Percentiles rank a stretch among this genome's conserved stretches.
Evolutionary conservation across 2,113 vertebrate genomes (phyloP).

Genomic region (Protomyctophum bolini): DNA sequence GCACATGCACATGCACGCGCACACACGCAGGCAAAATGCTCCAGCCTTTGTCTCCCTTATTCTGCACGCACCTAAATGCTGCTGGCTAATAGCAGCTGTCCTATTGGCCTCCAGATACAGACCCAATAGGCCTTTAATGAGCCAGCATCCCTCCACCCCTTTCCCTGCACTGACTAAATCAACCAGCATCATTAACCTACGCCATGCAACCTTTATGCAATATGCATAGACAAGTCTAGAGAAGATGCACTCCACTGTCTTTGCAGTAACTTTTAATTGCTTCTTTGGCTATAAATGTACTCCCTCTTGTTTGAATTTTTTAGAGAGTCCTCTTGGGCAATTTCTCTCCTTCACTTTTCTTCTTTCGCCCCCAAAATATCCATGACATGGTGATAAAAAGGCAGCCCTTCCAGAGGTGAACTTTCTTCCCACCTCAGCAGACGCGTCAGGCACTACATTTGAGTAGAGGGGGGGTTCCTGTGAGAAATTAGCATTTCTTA

Average conservation of each 20-base stretch:
- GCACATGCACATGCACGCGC: background rate
- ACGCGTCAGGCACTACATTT: constrained; percentile 50
- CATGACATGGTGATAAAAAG: constrained; percentile 27
- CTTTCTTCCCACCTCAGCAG: constrained; percentile 41
- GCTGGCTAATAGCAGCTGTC: constrained; percentile 51
- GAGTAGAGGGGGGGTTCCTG: constrained; percentile 4
- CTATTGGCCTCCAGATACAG: constrained; percentile 62
- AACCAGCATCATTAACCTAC: constrained; percentile 71
- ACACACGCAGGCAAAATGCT: background rate
- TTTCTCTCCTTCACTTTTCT: constrained; percentile 46
- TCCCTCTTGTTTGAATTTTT: constrained; percentile 47
- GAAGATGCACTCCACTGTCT: constrained; percentile 56
- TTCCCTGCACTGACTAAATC: constrained; percentile 54
- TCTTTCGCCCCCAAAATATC: constrained; percentile 35
- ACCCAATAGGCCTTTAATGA: constrained; percentile 68
- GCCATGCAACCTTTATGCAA: constrained; percentile 56
- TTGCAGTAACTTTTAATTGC: constrained; percentile 72
- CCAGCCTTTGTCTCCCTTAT: constrained; percentile 33
- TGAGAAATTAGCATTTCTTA: constrained; percentile 46
- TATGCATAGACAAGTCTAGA: constrained; percentile 48
- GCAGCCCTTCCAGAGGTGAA: constrained; percentile 33
- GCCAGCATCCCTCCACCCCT: constrained; percentile 40
- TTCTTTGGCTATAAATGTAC: constrained; percentile 63
- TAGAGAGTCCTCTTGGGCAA: constrained; percentile 32
- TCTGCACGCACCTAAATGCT: constrained; percentile 37